These are phyloP conservation scores for Dicerorhinus sumatrensis DNA, from an alignment of 2,113 vertebrate species.

Conservation along the genomic window DNA sequence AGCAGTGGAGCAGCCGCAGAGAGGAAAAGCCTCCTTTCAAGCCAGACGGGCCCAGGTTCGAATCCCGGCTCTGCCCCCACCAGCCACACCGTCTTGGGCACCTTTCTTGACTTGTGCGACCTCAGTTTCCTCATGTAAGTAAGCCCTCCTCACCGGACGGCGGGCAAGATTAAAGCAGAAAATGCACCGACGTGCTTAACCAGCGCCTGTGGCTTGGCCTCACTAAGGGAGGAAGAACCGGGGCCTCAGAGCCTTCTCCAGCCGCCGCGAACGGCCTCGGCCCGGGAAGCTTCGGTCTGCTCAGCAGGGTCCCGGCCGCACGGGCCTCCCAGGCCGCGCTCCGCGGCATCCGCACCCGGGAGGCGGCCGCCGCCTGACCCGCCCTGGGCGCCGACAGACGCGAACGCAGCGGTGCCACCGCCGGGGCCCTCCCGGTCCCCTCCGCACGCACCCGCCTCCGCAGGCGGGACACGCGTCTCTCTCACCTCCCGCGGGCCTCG, in stretches of 20 bases:
- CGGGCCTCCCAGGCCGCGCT: too few species aligned
- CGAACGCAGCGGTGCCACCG: too few species aligned
- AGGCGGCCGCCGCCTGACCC: accelerated
- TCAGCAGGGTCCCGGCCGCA: background rate
- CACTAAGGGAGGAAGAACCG: background rate
- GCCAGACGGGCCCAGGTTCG: accelerated
- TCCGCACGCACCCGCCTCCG: too few species aligned
- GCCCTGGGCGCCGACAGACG: background rate
- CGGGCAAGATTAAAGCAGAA: background rate
- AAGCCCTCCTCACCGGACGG: background rate
- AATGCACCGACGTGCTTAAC: background rate
- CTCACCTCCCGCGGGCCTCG: background rate
- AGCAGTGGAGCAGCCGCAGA: background rate
- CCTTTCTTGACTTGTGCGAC: background rate
- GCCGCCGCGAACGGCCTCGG: accelerated
- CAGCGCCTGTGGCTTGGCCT: accelerated
- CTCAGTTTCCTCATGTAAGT: background rate
- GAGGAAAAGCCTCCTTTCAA: background rate
- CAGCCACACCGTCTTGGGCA: background rate
- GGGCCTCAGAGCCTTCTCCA: background rate
- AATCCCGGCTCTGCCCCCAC: accelerated
- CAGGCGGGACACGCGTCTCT: too few species aligned
- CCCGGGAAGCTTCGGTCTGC: background rate
- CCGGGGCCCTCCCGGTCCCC: background rate
- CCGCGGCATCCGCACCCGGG: too few species aligned